These are phyloP conservation scores for Synergus itoensis DNA, from an alignment of 2,888 invertebrate species.

Conservation along the genomic window DNA sequence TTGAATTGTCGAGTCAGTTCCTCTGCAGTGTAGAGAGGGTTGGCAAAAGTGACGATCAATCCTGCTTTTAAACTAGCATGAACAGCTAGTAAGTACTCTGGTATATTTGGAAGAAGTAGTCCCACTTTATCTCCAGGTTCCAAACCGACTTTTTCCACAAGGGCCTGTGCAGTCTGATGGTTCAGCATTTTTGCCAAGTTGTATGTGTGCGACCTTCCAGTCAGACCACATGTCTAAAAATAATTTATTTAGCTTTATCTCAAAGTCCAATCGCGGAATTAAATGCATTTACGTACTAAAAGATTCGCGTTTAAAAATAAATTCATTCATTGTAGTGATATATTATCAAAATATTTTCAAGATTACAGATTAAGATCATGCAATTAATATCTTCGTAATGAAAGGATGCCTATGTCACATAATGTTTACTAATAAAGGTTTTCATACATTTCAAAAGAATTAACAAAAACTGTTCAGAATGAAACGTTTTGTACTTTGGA, in stretches of 20 bases:
- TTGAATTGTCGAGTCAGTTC: conserved; percentile 83
- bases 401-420: neutral
- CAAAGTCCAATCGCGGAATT: conserved; percentile 11
- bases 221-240: conserved; percentile 83
- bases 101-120: conserved; percentile 85
- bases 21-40: conserved; percentile 85
- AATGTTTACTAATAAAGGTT: too few relatives aligned
- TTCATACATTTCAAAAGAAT: neutral
- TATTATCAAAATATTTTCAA: neutral
- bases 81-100: conserved; percentile 84
- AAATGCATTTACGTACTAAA: neutral
- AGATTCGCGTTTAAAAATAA: neutral
- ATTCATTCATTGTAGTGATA: neutral
- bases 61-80: conserved; percentile 85
- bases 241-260: neutral
- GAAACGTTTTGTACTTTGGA: neutral
- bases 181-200: conserved; percentile 82
- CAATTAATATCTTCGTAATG: neutral
- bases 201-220: conserved; percentile 84
- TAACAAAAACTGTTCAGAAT: neutral
- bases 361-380: neutral
- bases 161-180: conserved; percentile 81
- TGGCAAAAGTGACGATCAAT: conserved; percentile 84
- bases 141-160: conserved; percentile 80
- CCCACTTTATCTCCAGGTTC: conserved; percentile 83